Conservation (phyloP, 2,113 vertebrate species). For the Morone chrysops region DNA sequence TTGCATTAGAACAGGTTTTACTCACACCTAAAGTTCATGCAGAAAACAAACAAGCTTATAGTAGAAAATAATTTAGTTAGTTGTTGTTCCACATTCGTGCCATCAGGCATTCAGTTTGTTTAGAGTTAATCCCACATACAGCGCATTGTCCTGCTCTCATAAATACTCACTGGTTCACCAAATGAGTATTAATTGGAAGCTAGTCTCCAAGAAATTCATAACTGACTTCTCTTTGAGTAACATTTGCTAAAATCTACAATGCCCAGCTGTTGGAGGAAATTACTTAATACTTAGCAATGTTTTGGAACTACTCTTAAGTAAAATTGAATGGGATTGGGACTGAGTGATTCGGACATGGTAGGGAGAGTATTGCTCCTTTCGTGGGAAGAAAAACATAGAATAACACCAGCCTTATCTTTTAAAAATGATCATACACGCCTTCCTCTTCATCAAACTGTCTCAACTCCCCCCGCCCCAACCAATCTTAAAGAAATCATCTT, state of each 20-base stretch:
- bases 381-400: not conserved
- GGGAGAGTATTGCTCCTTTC: not conserved
- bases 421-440: not conserved
- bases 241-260: not conserved
- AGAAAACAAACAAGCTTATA: not conserved
- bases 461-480: not conserved
- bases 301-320: not conserved
- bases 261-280: not conserved
- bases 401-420: not conserved
- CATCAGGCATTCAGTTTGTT: too few relatives aligned
- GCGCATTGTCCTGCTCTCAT: not conserved
- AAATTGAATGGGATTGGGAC: not conserved
- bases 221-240: not conserved
- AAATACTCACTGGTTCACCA: not conserved
- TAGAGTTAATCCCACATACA: not conserved
- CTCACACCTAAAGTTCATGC: not conserved
- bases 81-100: too few relatives aligned
- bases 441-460: not conserved
- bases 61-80: not conserved
- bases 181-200: not conserved
- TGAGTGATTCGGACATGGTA: not conserved
- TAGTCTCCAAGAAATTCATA: not conserved
- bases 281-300: not conserved
- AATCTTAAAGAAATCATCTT: not conserved
- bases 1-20: not conserved